These are phyloP conservation scores for Calycopis cecrops DNA, from an alignment of 1,140 invertebrate species.

Conservation along the genomic window DNA sequence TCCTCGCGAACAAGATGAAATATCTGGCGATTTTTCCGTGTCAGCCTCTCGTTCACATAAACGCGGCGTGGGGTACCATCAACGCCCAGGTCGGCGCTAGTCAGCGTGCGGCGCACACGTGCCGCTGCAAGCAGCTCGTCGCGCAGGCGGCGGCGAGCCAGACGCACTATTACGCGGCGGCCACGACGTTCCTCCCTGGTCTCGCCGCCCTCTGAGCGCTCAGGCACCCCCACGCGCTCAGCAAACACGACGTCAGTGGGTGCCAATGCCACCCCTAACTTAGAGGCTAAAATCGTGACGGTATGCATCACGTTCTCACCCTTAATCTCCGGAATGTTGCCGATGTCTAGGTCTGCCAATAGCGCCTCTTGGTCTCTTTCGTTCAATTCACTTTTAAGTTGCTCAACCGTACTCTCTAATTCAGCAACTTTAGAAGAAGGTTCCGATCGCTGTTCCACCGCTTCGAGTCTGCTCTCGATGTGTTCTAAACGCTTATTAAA, in stretches of 20 bases:
- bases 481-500: too few species aligned
- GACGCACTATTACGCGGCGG: constrained; percentile 21
- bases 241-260: not conserved
- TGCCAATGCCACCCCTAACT: not conserved
- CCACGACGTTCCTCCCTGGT: constrained; percentile 4
- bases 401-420: not conserved
- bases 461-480: too few species aligned
- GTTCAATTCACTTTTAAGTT: too few species aligned
- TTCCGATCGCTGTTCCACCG: too few species aligned
- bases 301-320: too few species aligned
- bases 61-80: too few species aligned
- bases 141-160: too few species aligned
- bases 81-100: too few species aligned
- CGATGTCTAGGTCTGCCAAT: not conserved
- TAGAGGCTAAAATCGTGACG: not conserved
- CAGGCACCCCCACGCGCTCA: not conserved
- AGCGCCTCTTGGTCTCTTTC: constrained; percentile 1
- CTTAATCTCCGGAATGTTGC: not conserved
- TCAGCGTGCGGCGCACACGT: too few species aligned
- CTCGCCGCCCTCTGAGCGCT: not conserved
- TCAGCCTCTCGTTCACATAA: too few species aligned
- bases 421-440: too few species aligned
- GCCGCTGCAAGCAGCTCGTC: too few species aligned
- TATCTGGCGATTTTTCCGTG: constrained; percentile 20
- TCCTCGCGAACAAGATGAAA: constrained; percentile 24